phyloP scores from a whole-genome alignment of 2,113 vertebrate species.

The Gopherus evgoodei region DNA sequence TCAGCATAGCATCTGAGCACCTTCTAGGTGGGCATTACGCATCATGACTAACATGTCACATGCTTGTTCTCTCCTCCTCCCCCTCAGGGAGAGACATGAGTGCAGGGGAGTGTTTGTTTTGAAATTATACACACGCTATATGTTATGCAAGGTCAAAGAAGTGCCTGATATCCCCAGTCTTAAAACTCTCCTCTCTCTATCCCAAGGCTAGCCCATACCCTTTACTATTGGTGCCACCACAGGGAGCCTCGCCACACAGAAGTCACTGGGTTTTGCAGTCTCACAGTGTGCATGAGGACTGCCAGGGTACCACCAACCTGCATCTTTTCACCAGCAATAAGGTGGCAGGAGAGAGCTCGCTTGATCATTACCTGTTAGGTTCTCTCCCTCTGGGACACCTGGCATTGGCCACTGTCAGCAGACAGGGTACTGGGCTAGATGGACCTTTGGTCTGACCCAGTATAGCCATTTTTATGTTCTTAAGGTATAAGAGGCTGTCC shows the following conservation, averaged over 20 bases:
- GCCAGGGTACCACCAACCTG: too few relatives aligned
- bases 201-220: neutral
- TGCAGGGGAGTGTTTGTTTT: neutral
- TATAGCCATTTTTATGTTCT: too few relatives aligned
- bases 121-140: neutral
- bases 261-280: too few relatives aligned
- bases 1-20: neutral
- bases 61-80: neutral
- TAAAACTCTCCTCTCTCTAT: neutral
- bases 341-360: too few relatives aligned
- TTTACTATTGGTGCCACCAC: neutral
- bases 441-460: too few relatives aligned
- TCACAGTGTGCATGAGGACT: neutral
- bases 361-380: too few relatives aligned
- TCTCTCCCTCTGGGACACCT: too few relatives aligned
- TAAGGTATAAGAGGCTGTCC: neutral
- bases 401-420: too few relatives aligned
- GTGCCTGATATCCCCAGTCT: neutral
- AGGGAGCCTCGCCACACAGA: neutral
- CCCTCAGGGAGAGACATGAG: neutral
- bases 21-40: neutral
- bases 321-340: too few relatives aligned
- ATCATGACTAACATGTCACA: accelerated
- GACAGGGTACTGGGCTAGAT: too few relatives aligned
- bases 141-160: neutral